phyloP scores from a whole-genome alignment of 2,797 vertebrate genomes.

The Mallotus villosus region DNA sequence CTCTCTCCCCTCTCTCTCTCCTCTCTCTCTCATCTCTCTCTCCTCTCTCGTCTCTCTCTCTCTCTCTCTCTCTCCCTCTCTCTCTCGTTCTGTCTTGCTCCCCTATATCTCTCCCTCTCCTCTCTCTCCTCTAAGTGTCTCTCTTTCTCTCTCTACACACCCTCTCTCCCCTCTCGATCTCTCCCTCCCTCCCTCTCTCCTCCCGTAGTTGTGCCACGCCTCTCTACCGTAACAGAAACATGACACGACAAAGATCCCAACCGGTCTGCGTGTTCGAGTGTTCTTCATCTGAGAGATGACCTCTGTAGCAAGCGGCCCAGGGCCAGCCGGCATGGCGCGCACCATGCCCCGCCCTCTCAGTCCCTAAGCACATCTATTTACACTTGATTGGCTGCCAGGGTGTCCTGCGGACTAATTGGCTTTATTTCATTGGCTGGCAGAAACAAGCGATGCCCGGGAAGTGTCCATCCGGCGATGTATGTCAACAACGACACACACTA shows the following conservation, averaged over 20 bases:
- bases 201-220: neutral
- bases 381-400: slow-evolving; percentile 72
- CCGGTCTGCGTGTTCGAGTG: no score
- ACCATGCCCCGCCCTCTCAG: slow-evolving; percentile 36
- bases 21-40: no score
- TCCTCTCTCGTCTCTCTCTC: no score
- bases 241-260: no score
- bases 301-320: no score
- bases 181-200: neutral
- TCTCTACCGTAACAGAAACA: no score
- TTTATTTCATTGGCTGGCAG: slow-evolving; percentile 57
- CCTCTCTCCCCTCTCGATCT: neutral
- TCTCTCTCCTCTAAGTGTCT: no score
- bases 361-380: slow-evolving; percentile 58
- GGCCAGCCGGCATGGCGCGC: no score
- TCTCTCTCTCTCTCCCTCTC: neutral
- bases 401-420: slow-evolving; percentile 62
- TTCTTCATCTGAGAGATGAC: no score
- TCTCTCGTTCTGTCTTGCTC: no score
- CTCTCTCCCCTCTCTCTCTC: no score
- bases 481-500: slow-evolving; percentile 22
- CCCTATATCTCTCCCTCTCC: no score
- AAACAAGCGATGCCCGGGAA: slow-evolving; percentile 60
- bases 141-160: neutral
- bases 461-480: slow-evolving; percentile 52